Percentiles rank a stretch among this genome's conserved stretches.
Conservation (phyloP, 2,113 vertebrate genomes). For the Gallinago media region DNA sequence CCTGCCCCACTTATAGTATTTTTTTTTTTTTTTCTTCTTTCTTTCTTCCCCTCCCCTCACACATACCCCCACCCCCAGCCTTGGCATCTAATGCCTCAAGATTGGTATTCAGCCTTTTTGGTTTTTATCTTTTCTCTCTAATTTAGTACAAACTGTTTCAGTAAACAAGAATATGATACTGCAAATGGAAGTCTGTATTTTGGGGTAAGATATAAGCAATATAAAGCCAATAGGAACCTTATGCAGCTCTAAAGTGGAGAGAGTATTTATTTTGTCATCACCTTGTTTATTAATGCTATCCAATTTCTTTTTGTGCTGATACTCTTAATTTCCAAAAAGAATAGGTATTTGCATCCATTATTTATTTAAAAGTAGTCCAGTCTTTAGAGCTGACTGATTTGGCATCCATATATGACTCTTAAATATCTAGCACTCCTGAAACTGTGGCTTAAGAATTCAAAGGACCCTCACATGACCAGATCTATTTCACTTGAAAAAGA, state of each 20-base stretch:
- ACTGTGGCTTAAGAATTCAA: background rate
- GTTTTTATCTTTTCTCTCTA: background rate
- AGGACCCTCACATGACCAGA: background rate
- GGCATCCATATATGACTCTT: background rate
- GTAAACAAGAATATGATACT: background rate
- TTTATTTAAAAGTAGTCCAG: background rate
- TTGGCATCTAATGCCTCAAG: background rate
- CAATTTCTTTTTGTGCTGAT: background rate
- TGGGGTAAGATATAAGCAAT: background rate
- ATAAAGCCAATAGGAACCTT: background rate
- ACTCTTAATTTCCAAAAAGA: background rate
- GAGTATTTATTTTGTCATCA: background rate
- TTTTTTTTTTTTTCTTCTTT: background rate
- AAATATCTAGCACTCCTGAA: background rate
- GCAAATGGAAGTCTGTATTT: background rate
- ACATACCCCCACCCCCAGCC: no score
- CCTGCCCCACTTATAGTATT: background rate
- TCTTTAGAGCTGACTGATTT: background rate
- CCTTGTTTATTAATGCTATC: background rate
- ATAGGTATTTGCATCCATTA: background rate
- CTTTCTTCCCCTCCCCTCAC: fast-evolving
- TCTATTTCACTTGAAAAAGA: background rate
- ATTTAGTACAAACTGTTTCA: background rate
- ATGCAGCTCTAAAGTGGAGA: background rate
- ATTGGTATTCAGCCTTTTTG: background rate